Conservation (phyloP, 2,888 invertebrate genomes). For the Athalia rosae region DNA sequence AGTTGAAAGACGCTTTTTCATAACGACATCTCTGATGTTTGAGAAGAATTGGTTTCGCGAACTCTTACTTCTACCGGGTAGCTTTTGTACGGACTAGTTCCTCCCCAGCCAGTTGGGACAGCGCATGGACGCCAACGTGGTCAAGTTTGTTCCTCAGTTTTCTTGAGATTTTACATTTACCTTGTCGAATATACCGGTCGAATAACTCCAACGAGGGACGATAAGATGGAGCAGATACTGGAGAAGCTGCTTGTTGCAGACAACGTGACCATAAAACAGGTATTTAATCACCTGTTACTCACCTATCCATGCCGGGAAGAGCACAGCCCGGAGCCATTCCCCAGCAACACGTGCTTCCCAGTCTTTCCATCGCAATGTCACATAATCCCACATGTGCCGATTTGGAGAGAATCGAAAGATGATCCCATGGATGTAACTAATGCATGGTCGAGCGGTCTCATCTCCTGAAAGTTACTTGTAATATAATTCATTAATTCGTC, state of each 20-base stretch:
- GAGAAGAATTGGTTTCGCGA: no score
- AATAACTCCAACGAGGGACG: not conserved
- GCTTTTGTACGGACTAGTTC: no score
- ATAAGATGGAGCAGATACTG: constrained; percentile 78
- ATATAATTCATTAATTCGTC: no score
- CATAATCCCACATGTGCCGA: not conserved
- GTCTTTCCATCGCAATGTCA: not conserved
- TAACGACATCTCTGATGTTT: no score
- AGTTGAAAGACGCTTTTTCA: no score
- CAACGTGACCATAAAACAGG: constrained; percentile 78
- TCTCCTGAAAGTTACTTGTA: not conserved
- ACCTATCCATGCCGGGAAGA: not conserved
- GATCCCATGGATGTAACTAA: not conserved
- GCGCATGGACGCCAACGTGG: no score
- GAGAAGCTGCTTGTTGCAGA: constrained; percentile 78
- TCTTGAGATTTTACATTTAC: not conserved
- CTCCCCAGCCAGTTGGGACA: no score
- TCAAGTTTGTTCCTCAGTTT: no score
- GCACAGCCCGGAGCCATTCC: constrained; percentile 8
- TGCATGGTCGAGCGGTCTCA: no score
- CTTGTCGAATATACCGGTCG: not conserved
- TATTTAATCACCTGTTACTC: constrained; percentile 65
- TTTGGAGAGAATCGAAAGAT: not conserved
- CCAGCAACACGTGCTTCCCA: constrained; percentile 35
- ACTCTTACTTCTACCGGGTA: no score